Evolutionary conservation across 64 coral and sea anemone species (phyloP), one percentile per base, ranked within the genome.

Genomic region (Dendronephthya gigantea): DNA sequence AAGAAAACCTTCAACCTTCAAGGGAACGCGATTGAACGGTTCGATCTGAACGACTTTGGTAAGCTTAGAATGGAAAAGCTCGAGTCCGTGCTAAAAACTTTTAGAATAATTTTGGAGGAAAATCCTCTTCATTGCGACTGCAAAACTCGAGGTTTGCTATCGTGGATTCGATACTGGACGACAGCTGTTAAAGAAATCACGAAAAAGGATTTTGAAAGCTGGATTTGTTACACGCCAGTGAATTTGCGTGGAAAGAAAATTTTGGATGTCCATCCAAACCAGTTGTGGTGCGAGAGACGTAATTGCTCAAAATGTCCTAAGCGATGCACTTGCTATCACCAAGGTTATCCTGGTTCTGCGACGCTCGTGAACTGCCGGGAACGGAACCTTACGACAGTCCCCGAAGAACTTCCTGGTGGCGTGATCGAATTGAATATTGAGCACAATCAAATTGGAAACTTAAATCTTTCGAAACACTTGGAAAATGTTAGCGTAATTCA

Each of bases 101-200:
- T 84, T n/a, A 23, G 28, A 40, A 90, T 95, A 35, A 85, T 89
- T 68, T 49, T 95, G 13, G 66, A 62, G 12, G 82, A 86, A 12
- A 95, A 95, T 32, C 93, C 82, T 12, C 41, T 95, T 7, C 0
- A 55, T 9, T 94, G 93, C 16, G 81, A 89, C 58, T 86, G 93
- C 14, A 36, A 87, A 33, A 81, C 83, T 3, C 9, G 89, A 28
- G 8, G 22, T 7, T 15, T 89, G 1, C 39, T 38, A 14, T 58
- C 32, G 1, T 68, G 48, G 48, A 56, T 92, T 9, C 70, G 41
- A 76, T 4, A 45, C 0, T 56, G 81, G 19, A 62, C 82, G 5
- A 38, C 39, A 43, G 84, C 45, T 34, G 9, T 55, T 14, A 22
- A 35, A 11, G 31, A 86, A 25, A 37, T 94, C 14, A 0, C 31